These are phyloP conservation scores for Grallaria varia DNA, from an alignment of 2,113 vertebrate species.

Conservation along the genomic window DNA sequence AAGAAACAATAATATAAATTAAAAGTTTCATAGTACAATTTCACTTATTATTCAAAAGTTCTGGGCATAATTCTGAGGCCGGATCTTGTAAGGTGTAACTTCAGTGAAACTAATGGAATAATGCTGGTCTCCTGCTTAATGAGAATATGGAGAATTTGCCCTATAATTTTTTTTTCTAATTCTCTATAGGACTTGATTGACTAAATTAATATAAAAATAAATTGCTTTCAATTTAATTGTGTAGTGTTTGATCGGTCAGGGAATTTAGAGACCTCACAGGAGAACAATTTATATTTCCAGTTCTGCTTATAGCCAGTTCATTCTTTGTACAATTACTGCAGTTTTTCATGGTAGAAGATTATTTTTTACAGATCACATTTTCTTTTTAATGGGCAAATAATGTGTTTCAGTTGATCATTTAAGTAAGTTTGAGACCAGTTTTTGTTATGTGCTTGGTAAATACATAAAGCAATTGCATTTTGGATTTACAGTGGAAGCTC, in stretches of 20 bases:
- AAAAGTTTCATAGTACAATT: not conserved
- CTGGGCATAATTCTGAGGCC: not conserved
- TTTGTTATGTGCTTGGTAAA: not conserved
- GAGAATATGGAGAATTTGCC: not conserved
- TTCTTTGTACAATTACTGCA: not conserved
- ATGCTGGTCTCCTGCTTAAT: not conserved
- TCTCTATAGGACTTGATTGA: not conserved
- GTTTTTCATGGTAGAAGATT: not conserved
- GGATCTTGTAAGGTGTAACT: not conserved
- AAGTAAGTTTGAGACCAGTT: not conserved
- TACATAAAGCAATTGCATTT: not conserved
- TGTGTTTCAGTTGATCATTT: not conserved
- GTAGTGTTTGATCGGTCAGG: not conserved
- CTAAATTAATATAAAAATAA: not conserved
- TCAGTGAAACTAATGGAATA: not conserved
- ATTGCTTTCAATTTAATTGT: not conserved
- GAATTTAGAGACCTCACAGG: not conserved
- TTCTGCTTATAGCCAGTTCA: not conserved
- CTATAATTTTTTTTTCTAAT: not conserved
- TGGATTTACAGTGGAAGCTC: not conserved
- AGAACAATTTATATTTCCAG: not conserved
- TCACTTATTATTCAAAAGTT: not conserved
- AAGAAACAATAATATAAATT: not conserved
- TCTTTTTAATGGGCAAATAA: not conserved
- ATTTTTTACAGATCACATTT: not conserved